phyloP scores from a whole-genome alignment of 2,113 vertebrate genomes.

The Oostethus manadensis region DNA sequence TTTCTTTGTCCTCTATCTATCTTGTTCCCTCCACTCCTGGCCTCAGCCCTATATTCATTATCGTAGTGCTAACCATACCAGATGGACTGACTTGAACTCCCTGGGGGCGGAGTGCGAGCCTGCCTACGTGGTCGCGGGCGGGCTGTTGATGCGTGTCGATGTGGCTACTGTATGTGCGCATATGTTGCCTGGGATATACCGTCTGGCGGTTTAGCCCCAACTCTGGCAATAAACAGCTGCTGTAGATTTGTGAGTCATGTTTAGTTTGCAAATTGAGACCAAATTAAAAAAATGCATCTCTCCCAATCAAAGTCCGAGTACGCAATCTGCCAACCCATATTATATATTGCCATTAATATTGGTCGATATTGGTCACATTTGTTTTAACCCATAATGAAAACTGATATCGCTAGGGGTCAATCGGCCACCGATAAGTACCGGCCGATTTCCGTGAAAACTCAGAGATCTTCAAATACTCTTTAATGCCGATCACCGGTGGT shows the following conservation, averaged over 20 bases:
- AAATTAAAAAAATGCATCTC: no score
- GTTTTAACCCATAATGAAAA: no score
- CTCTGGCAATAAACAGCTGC: constrained; percentile 13
- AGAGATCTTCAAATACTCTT: no score
- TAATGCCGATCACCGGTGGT: no score
- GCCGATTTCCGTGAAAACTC: no score
- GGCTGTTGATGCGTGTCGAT: constrained; percentile 28
- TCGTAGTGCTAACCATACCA: constrained; percentile 69
- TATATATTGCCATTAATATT: no score
- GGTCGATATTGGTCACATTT: no score
- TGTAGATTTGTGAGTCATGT: constrained; percentile 8
- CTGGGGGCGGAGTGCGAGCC: constrained; percentile 66
- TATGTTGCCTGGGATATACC: constrained; percentile 13
- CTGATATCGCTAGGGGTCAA: no score
- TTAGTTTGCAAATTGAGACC: no score
- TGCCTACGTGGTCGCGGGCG: constrained; percentile 58
- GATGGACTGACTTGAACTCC: constrained; percentile 72
- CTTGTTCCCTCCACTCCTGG: constrained; percentile 34
- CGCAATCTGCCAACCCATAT: no score
- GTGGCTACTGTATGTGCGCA: constrained; percentile 27
- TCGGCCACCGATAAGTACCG: no score
- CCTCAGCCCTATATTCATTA: constrained; percentile 64
- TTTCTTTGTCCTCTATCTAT: constrained; percentile 25
- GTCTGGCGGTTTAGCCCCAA: constrained; percentile 11
- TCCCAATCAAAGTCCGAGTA: no score